These are phyloP conservation scores for Proisotoma minuta DNA, from an alignment of 2,888 invertebrate genomes.

Conservation along the genomic window DNA sequence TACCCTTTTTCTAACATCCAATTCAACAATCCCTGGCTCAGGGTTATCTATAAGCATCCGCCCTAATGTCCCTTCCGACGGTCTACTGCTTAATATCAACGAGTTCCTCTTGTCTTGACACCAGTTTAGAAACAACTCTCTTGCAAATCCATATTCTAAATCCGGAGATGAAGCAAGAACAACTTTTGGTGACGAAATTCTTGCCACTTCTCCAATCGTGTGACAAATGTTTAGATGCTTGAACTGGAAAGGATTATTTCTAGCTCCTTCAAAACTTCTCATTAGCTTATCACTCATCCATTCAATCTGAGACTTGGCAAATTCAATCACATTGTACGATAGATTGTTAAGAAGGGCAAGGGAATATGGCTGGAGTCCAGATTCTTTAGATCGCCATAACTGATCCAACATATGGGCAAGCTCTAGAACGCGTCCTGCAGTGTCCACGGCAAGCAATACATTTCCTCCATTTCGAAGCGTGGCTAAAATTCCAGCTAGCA, in stretches of 20 bases:
- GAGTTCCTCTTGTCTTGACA: conserved; percentile 86
- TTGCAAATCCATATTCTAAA: conserved; percentile 88
- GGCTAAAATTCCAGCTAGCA: conserved; percentile 91
- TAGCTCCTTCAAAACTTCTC: conserved; percentile 81
- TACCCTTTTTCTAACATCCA: conserved; percentile 54
- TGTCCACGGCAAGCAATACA: conserved; percentile 91
- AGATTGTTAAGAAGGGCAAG: conserved; percentile 91
- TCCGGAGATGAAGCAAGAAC: conserved; percentile 93
- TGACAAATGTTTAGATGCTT: conserved; percentile 92
- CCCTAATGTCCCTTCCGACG: conserved; percentile 59
- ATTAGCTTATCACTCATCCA: conserved; percentile 99
- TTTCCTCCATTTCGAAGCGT: conserved; percentile 92
- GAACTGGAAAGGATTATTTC: conserved; percentile 93
- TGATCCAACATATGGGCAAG: conserved; percentile 94
- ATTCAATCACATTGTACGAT: conserved; percentile 96
- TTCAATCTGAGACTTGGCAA: conserved; percentile 97
- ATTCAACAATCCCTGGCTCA: conserved; percentile 51
- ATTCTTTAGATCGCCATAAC: conserved; percentile 90
- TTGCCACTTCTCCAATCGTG: conserved; percentile 75
- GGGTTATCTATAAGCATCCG: conserved; percentile 55
- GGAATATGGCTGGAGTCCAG: conserved; percentile 90
- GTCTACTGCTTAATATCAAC: conserved; percentile 79
- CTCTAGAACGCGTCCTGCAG: conserved; percentile 93
- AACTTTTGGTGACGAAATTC: conserved; percentile 87
- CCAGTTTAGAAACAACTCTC: conserved; percentile 93